These are phyloP conservation scores for Notolepis coatsorum DNA, from an alignment of 2,797 vertebrate species.

Conservation along the genomic window DNA sequence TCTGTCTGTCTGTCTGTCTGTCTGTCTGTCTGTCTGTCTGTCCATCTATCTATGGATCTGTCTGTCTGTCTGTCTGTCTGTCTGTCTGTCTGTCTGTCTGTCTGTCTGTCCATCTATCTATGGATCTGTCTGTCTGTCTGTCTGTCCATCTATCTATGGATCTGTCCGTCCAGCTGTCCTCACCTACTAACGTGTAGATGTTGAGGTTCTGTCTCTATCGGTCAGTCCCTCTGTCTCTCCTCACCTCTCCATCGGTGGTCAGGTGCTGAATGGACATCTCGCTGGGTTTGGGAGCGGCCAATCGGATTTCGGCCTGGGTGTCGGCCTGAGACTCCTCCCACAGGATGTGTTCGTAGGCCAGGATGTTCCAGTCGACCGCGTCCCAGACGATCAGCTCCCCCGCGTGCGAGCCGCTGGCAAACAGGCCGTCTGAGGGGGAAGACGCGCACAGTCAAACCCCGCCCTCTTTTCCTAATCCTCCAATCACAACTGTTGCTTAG, in stretches of 20 bases:
- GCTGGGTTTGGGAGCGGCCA: slow-evolving; percentile 84
- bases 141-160: no score
- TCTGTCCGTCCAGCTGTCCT: no score
- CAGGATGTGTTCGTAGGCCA: slow-evolving; percentile 87
- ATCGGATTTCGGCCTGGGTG: slow-evolving; percentile 84
- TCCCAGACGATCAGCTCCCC: slow-evolving; percentile 96
- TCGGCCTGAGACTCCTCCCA: slow-evolving; percentile 86
- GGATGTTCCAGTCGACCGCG: slow-evolving; percentile 86
- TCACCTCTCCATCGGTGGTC: slow-evolving; percentile 90
- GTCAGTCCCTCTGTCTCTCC: background rate
- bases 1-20: no score
- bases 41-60: no score
- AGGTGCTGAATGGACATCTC: slow-evolving; percentile 92
- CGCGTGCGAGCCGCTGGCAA: slow-evolving; percentile 91
- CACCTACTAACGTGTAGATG: no score
- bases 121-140: no score
- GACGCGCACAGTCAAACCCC: background rate
- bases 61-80: no score
- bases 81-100: no score
- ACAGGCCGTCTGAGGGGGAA: slow-evolving; percentile 80
- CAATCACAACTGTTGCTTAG: background rate
- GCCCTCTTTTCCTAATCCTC: no score
- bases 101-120: background rate
- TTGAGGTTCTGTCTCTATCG: no score
- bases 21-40: no score